phyloP scores from a whole-genome alignment of 2,888 invertebrate species.

The Andrena marginata region DNA sequence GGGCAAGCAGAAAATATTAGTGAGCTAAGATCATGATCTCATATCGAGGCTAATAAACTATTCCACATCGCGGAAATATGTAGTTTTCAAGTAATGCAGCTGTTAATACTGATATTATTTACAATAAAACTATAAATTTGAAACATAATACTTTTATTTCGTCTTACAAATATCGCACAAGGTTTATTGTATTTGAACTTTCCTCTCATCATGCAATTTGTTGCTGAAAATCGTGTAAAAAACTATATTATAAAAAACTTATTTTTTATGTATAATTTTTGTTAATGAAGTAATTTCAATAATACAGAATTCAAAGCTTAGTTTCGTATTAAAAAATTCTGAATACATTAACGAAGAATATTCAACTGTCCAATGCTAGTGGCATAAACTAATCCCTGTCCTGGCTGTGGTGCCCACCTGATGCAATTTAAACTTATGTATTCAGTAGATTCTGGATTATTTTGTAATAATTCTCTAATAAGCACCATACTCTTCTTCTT shows the following conservation, averaged over 20 bases:
- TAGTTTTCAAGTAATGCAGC: neutral
- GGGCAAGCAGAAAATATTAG: too few relatives aligned
- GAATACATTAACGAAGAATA: slow-evolving; percentile 86
- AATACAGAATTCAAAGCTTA: slow-evolving; percentile 36
- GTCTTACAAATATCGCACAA: slow-evolving; percentile 6
- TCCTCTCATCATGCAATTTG: slow-evolving; percentile 25
- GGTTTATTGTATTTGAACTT: neutral
- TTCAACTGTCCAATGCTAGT: slow-evolving; percentile 94
- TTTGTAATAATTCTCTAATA: slow-evolving; percentile 89
- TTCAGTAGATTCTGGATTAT: slow-evolving; percentile 87
- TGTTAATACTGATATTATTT: neutral
- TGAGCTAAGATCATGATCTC: too few relatives aligned
- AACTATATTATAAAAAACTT: slow-evolving; percentile 26
- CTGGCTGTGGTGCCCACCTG: slow-evolving; percentile 93
- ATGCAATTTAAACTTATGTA: slow-evolving; percentile 93
- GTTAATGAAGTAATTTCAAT: slow-evolving; percentile 28
- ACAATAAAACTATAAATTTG: neutral
- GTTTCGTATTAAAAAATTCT: slow-evolving; percentile 32
- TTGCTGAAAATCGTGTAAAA: slow-evolving; percentile 25
- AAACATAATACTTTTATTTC: neutral
- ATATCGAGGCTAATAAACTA: too few relatives aligned
- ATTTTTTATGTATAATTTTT: neutral
- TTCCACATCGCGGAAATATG: too few relatives aligned
- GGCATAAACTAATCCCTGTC: slow-evolving; percentile 94
- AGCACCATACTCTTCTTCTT: slow-evolving; percentile 85